Evolutionary conservation across 2,888 invertebrate species (phyloP), one percentile per base, ranked within the genome.

Genomic region (Heliconius sara): DNA sequence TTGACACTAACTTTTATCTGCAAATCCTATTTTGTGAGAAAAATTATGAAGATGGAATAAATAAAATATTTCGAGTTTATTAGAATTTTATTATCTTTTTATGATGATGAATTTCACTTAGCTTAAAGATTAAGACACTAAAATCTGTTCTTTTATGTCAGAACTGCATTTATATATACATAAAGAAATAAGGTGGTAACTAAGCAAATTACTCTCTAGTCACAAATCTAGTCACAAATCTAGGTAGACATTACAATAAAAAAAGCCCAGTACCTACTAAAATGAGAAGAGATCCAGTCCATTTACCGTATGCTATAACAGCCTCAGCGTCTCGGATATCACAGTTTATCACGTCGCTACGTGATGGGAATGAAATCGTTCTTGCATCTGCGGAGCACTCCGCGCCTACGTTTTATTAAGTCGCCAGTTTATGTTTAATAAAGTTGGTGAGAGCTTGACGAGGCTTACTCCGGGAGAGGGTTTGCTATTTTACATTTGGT

Each of bases 301-400:
- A 78, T 79, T 81, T 78, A 60, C 79, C 81, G 68, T 57, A 52
- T 77, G 47, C 79, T 65, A 77, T 80, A 77, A 80, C 79, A 76
- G 75, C 75, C 77, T 77, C 79, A 65, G 80, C 80, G 39, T 66
- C 70, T 39, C 76, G 47, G 80, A 80, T 80, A 77, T 77, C 79
- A 60, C 66, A 77, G 82, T 78, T 78, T 78, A 80, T 80, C 78
- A 75, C 78, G 47, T 74, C 3, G 78, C 47, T 74, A 79, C 81
- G 81, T 81, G 81, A 81, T 76, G 63, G 60, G 81, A 81, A 81
- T 81, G 39, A 16, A 73, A 73, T 73, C 60, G 73, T 34, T 60
- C 34, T 60, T 60, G 73, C 73, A 73, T 73, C 73, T 34, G 73
- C 57, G 34, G 73, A 73, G 13, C 16, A 73, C 73, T 73, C 13